phyloP scores from a whole-genome alignment of 2,888 invertebrate genomes.

The Leucophenga montana region DNA sequence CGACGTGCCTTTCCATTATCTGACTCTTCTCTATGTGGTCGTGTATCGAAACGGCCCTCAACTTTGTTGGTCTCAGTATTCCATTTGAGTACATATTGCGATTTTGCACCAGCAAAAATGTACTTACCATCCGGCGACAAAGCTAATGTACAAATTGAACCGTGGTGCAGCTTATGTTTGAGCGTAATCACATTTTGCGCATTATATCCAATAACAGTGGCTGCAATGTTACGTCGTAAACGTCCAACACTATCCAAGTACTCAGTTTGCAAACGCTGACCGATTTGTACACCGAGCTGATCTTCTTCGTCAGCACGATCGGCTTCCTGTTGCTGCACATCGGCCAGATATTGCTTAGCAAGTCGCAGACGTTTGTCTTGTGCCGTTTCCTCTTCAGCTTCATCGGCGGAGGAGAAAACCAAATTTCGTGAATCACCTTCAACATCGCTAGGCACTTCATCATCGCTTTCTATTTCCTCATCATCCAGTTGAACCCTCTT shows the following conservation, averaged over 20 bases:
- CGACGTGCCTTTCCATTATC: constrained; percentile 63
- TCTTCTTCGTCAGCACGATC: constrained; percentile 80
- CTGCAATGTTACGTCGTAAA: constrained; percentile 84
- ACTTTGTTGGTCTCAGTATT: constrained; percentile 78
- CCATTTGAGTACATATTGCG: constrained; percentile 91
- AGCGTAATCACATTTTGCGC: constrained; percentile 75
- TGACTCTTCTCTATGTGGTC: constrained; percentile 71
- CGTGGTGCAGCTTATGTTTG: constrained; percentile 84
- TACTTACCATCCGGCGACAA: constrained; percentile 82
- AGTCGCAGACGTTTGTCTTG: constrained; percentile 92
- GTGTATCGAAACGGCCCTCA: constrained; percentile 74
- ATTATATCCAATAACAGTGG: constrained; percentile 74
- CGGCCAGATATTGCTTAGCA: constrained; percentile 90
- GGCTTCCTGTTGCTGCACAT: constrained; percentile 87
- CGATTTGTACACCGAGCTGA: constrained; percentile 74
- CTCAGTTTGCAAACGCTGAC: constrained; percentile 86
- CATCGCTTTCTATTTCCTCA: constrained; percentile 80
- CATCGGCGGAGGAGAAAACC: constrained; percentile 63
- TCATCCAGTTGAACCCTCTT: constrained; percentile 72
- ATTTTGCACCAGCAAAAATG: constrained; percentile 90
- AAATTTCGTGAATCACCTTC: constrained; percentile 61
- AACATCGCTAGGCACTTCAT: constrained; percentile 77
- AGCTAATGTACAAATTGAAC: constrained; percentile 86
- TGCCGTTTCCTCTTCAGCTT: constrained; percentile 80
- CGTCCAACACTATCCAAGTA: constrained; percentile 90